Base-by-base conservation (phyloP, 2,113 vertebrate species). In the Theropithecus gelada region DNA sequence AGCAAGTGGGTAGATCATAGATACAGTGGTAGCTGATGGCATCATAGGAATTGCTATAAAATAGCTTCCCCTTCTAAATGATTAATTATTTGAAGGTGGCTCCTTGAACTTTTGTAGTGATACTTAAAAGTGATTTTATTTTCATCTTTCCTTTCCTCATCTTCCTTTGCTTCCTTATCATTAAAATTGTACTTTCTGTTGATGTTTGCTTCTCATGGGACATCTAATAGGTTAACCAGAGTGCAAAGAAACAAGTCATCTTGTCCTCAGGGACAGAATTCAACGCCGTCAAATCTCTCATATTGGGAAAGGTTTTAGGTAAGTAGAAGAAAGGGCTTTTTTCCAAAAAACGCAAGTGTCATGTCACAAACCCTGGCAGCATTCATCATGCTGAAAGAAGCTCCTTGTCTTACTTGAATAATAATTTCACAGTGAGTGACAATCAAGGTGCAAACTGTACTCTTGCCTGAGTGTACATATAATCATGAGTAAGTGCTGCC, bases 251-350 rank as follows among this genome's bases (percentile, higher is more conserved):
- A 92, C 98, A 99, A 93, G 99, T 99, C 97, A 98, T 99, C 97
- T 94, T 99, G 66, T 99, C 99, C 57, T 99, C 99, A 70, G 99
- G 99, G 61, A 98, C 96, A 66, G 99, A 99, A 96, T 99, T 99
- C 97, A 99, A 99, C 78, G 99, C 98, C 93, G 92, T 99, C 97
- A 99, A 98, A 88, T 99, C 98, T 18, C 98, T 99, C 48, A 93
- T 98, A 84, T 98, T 99, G 66, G 99, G 99, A 79, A 99, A 99
- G 98, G 97, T 99, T 97, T 98, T 98, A 87, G 98, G 99, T 96
- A 97, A 99, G 99, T 99, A 90, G 87, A 95, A 90, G 48, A 78
- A 64, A 85, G 30, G 48, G 18, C 50, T 50, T 61, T 59, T 17
- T 57, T 17, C 50, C 30, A 4, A 9, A 1, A 90, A n/a, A 16